Conservation (phyloP, 2,113 vertebrate species). For the Ictalurus punctatus region DNA sequence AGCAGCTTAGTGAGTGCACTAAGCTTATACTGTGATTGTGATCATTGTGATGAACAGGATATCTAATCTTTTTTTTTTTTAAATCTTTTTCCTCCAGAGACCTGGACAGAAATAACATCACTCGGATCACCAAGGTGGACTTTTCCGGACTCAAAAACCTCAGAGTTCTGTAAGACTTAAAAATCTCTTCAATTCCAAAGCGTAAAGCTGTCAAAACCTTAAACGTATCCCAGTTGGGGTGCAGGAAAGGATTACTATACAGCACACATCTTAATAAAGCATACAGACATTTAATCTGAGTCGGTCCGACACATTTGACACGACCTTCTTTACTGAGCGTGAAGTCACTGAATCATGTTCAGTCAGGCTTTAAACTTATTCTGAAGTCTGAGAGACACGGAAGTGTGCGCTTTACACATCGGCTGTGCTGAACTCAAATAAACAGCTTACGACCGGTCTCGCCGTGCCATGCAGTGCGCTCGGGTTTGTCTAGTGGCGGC, state of each 20-base stretch:
- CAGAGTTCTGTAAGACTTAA: constrained; percentile 82
- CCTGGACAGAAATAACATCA: constrained; percentile 96
- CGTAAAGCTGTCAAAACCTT: constrained; percentile 32
- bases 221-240: constrained; percentile 19
- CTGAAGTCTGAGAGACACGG: constrained; percentile 30
- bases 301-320: constrained; percentile 34
- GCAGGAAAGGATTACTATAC: constrained; percentile 32
- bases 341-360: constrained; percentile 41
- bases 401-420: constrained; percentile 21
- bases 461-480: neutral
- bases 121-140: constrained; percentile 91
- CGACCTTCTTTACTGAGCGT: constrained; percentile 23
- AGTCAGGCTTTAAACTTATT: constrained; percentile 32
- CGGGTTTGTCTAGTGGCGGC: neutral
- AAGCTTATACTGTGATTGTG: neutral
- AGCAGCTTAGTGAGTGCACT: neutral
- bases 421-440: constrained; percentile 25
- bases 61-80: constrained; percentile 12
- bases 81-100: constrained; percentile 73
- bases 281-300: constrained; percentile 42
- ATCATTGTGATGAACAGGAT: constrained; percentile 18
- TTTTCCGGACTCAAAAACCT: constrained; percentile 94
- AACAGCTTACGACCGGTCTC: constrained; percentile 17
- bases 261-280: constrained; percentile 47
- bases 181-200: neutral